Percentiles rank a stretch among this genome's conserved stretches.
Evolutionary conservation across 2,888 invertebrate species (phyloP).

Genomic region (Mythimna impura): DNA sequence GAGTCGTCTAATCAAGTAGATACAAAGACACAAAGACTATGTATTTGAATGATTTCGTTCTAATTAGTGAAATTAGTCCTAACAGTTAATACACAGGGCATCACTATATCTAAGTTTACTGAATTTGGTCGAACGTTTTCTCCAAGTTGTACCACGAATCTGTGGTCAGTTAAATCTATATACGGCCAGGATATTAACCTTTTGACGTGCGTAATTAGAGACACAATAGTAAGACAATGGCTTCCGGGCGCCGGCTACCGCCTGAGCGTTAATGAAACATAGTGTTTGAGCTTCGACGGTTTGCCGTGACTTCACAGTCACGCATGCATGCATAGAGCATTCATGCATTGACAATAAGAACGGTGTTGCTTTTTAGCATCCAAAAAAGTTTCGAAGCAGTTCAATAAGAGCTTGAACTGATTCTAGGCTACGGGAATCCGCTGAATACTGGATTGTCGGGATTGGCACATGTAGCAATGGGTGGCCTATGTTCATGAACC

Average conservation of each 20-base stretch:
- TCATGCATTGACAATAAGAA: background rate
- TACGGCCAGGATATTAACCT: slow-evolving; percentile 20
- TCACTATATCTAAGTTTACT: background rate
- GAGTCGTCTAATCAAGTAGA: slow-evolving; percentile 12
- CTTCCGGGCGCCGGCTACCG: no score
- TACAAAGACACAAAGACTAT: background rate
- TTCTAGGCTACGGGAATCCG: no score
- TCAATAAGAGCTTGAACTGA: no score
- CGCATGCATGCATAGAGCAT: background rate
- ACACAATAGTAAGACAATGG: no score
- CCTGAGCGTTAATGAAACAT: no score
- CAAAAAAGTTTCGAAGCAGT: no score
- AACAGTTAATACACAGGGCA: slow-evolving; percentile 9
- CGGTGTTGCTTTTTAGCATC: no score
- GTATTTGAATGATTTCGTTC: background rate
- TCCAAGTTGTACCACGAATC: background rate
- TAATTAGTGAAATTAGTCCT: slow-evolving; percentile 9
- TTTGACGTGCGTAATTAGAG: no score
- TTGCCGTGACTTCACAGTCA: background rate
- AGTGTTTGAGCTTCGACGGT: background rate
- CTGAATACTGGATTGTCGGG: no score
- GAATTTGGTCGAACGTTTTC: slow-evolving; percentile 8
- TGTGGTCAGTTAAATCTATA: slow-evolving; percentile 20
- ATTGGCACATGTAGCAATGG: background rate
- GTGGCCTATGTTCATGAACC: background rate